Evolutionary conservation across 1,140 invertebrate species (phyloP), one percentile per base, ranked within the genome.

Genomic region (Oreohelix idahoensis): DNA sequence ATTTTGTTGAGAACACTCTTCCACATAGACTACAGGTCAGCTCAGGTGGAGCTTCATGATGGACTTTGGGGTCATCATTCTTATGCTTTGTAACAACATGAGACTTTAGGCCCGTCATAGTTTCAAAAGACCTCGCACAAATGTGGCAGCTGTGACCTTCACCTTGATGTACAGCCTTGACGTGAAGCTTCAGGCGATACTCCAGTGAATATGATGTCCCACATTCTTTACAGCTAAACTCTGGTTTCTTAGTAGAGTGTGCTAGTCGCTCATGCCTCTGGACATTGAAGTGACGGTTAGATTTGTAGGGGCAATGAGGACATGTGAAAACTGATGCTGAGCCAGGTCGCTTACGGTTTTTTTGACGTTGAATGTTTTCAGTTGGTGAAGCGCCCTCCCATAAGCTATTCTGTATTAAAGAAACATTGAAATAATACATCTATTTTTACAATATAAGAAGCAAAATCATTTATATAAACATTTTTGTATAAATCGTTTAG

Each of bases 31-130:
- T 49, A 42, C 79, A 81, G 29, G 79, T 81, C 66, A 81, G 79
- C 70, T 81, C 79, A 51, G 79, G 79, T 2, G 79, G 79, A 13
- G 70, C 45, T 45, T 81, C 79, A 5, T 38, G 51, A 17, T 71
- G 42, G 2, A 81, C 79, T 38, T 81, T 81, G 29, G 35, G 79
- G 26, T 81, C 79, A 11, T 81, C 79, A 69, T 81, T 49, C 35
- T 81, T 81, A 42, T 81, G 79, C 35, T 81, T 81, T 11, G 79
- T 81, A 38, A 81, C 79, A 53, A 81, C n/a, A 32, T 81, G 79
- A 45, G 79, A 81, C 49, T 81, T 81, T 2, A 81, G 70, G 39
- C 79, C 79, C 15, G 79, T 81, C 79, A 81, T 81, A 11, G 79
- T 81, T 58, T 81, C 79, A 74, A 81, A 81, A 29, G 79, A 69